Conservation (phyloP, 1,140 invertebrate genomes). For the Ditylenchus dipsaci region DNA sequence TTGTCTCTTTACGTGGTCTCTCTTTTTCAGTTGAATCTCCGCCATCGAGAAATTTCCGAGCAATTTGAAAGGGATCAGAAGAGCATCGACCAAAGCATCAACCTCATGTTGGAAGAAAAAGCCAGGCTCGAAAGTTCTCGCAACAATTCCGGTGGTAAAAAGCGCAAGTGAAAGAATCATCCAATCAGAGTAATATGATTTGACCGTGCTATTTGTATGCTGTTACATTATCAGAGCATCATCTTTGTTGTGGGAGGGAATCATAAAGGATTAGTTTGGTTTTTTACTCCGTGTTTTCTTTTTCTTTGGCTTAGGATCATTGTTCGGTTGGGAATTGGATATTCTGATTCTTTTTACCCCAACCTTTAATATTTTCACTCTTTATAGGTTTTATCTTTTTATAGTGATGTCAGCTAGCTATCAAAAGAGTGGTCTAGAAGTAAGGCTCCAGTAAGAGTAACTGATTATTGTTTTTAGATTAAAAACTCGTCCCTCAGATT, state of each 20-base stretch:
- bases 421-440: too few relatives aligned
- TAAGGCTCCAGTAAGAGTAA: too few relatives aligned
- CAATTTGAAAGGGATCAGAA: conserved; percentile 22
- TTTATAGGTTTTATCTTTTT: too few relatives aligned
- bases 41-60: conserved; percentile 20
- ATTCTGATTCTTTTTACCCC: background rate
- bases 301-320: background rate
- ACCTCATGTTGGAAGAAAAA: conserved; percentile 31
- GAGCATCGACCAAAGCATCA: conserved; percentile 24
- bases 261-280: too few relatives aligned
- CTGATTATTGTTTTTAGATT: too few relatives aligned
- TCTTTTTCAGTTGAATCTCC: conserved; percentile 24
- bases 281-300: background rate
- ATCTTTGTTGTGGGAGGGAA: too few relatives aligned
- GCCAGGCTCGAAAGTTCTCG: conserved; percentile 21
- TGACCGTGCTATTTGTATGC: too few relatives aligned
- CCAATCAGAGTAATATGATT: background rate
- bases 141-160: conserved; percentile 10
- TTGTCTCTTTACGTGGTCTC: too few relatives aligned
- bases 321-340: background rate
- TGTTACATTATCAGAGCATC: too few relatives aligned
- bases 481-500: too few relatives aligned
- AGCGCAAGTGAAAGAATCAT: conserved; percentile 8
- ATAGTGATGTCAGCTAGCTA: too few relatives aligned
- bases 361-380: too few relatives aligned